Evolutionary conservation across 1,140 invertebrate species (phyloP).

Genomic region (Trypoxylus dichotomus): DNA sequence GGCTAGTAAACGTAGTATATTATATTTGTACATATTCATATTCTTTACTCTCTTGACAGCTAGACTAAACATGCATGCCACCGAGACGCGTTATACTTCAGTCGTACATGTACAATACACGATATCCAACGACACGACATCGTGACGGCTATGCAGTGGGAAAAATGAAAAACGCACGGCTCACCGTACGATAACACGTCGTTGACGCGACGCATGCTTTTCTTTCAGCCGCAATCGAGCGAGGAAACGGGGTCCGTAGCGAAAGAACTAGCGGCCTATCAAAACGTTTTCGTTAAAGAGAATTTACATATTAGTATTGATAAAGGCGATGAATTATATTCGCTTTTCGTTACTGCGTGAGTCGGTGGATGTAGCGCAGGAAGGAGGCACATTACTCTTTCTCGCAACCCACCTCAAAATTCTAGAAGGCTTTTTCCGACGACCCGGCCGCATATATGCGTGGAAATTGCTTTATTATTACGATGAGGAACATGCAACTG

Average conservation of each 20-base stretch:
- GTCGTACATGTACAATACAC: background rate
- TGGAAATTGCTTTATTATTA: constrained; percentile 20
- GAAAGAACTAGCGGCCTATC: constrained; percentile 13
- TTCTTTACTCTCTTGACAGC: background rate
- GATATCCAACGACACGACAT: background rate
- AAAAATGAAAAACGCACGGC: background rate
- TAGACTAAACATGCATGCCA: background rate
- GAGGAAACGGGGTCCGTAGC: background rate
- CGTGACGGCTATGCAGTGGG: background rate
- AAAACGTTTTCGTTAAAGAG: background rate
- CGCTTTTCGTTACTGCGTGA: background rate
- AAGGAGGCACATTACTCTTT: background rate
- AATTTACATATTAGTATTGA: constrained; percentile 18
- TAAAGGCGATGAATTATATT: constrained; percentile 20
- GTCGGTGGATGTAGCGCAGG: background rate
- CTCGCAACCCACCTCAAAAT: background rate
- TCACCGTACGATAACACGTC: background rate
- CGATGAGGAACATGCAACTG: background rate
- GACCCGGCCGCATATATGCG: background rate
- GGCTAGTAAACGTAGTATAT: background rate
- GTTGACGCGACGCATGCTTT: constrained; percentile 10
- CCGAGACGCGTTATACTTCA: background rate
- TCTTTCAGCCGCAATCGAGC: background rate
- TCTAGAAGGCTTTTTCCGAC: background rate
- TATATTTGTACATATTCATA: background rate